Base-by-base conservation (phyloP, 2,113 vertebrate genomes). In the Gasterosteus aculeatus region DNA sequence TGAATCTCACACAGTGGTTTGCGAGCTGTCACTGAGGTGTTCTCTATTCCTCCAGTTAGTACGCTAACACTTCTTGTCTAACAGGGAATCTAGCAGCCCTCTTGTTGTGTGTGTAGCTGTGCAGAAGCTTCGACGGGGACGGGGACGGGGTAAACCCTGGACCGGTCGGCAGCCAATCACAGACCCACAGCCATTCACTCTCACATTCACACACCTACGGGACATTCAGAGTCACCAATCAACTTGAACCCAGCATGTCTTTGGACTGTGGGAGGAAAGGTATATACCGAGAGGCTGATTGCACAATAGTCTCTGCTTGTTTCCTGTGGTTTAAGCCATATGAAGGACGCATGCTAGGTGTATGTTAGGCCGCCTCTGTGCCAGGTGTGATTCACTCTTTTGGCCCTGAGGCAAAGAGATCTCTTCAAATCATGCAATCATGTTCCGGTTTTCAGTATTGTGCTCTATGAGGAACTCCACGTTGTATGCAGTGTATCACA, bases 401-500 rank as follows among this genome's bases (percentile, higher is more conserved):
- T 65, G 69, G 72, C 53, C 60, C 77, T 3, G 8, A 63, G 68
- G 77, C 35, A 62, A 75, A 77, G 26, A 19, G 35, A 64, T 35
- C 35, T 63, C 75, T 80, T 73, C 38, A 68, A 38, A 61, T 78
- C 53, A 76, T 77, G 72, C 69, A 83, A 44, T 26, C 22, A 26
- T 83, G 80, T 86, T 85, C 80, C 78, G 18, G 42, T 80, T 44
- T 58, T 1, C 53, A 35, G 58, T 51, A 60, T 14, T 66, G 44
- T 79, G 57, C 62, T 77, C 60, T 10, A 76, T 82, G 75, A 62
- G 74, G 62, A 87, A 85, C 66, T 71, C 60, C 22, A 67, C 84
- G 86, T 78, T 78, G 53, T 86, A 47, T 77, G 72, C 79, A 70
- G 41, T 83, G 80, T 85, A 90, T 91, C 83, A 19, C 35, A 77